Base-by-base conservation (phyloP, 2,113 vertebrate genomes). In the Trachemys scripta region DNA sequence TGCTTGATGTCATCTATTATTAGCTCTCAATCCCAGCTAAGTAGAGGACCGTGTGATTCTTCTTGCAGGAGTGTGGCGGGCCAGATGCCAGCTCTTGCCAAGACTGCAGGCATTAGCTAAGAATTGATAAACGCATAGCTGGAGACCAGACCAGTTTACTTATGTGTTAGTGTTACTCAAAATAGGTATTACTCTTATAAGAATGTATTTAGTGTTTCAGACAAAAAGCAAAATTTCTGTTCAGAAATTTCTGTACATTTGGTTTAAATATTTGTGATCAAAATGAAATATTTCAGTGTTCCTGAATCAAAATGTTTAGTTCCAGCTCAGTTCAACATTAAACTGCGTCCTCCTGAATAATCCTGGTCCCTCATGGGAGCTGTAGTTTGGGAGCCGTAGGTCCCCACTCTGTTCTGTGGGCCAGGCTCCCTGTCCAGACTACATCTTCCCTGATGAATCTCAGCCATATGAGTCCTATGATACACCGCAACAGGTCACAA, bases 401-500 rank as follows among this genome's bases (percentile, higher is more conserved):
- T 3, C 54, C 25, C 57, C 85, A 0, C 4, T 0, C 2, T 24
- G 4, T 47, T 35, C 25, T 2, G 25, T 2, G 3, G 22, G 1
- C 29, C 35, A 20, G 57, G 38, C 16, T 50, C 38, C 65, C 27
- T 3, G 3, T 24, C 56, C 87, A 2, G 13, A 25, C 72, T 76
- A 62, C 13, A 35, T 62, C 13, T 62, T 13, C 29, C 29, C 31
- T 24, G 53, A 42, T 59, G 24, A 19, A 25, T 24, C 11, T 2
- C 2, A 85, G 45, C 10, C 6, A 1, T 24, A 53, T 9, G 6
- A 14, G 16, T 11, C 29, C 31, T 59, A 29, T 5, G 1, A 10
- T 3, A 53, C 2, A 16, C 29, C 5, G 0, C 2, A 2, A 3
- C 0, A 5, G 16, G 29, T 12, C 1, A 1, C 20, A n/a, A 0